Evolutionary conservation across 2,113 vertebrate genomes (phyloP), one percentile per base, ranked within the genome.

Genomic region (Albula glossodonta): DNA sequence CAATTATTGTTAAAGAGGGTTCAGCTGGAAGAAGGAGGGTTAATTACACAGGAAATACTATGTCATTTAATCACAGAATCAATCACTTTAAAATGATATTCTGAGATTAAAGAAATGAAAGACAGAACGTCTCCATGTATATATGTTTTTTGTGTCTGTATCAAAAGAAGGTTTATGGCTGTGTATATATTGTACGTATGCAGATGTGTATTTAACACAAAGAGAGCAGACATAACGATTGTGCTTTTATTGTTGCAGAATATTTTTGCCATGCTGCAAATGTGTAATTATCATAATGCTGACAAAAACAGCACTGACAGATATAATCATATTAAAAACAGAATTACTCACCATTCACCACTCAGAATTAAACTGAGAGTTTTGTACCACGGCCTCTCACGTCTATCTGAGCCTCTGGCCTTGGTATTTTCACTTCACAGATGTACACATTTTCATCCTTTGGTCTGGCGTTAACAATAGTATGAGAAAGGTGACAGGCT

Each of bases 321-420:
- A 84, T 5, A 5, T 3, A 51, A 52, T 25, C 3, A 84, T 56
- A 56, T 78, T 78, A 74, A 51, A 77, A 41, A 41, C 31, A 41
- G n/a, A 78, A 10, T 31, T 25, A 84, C 83, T 84, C 48, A 84
- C 83, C 83, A 84, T n/a, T n/a, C n/a, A n/a, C n/a, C n/a, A n/a
- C n/a, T n/a, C n/a, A n/a, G n/a, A n/a, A n/a, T n/a, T 84, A 48
- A 53, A 84, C 25, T 25, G 83, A 78, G 22, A 84, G 7, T 11
- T 56, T 56, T 15, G 83, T 84, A n/a, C 83, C 83, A 78, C 11
- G 2, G 50, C 83, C 70, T 48, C 3, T 56, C 11, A 56, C 13
- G 22, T 0, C 15, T 15, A 5, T 56, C 5, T 1, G 8, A 4
- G 13, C 51, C 5, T 52, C 3, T 15, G 7, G 12, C 4, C 25